Conservation (phyloP, 2,113 vertebrate genomes). For the Uropsilus gracilis region DNA sequence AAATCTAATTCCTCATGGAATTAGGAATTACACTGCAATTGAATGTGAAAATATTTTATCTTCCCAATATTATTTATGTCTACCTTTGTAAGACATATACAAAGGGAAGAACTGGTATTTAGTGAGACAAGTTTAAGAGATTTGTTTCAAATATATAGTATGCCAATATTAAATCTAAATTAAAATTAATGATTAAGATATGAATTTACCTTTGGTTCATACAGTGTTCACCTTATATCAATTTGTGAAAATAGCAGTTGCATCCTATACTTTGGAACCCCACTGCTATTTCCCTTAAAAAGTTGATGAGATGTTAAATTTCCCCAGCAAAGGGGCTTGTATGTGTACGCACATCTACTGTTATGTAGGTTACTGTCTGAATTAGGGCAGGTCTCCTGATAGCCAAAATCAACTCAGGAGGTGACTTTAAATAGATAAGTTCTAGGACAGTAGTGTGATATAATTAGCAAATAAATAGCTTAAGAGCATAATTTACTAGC, state of each 20-base stretch:
- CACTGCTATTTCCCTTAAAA: not conserved
- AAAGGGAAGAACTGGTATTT: not conserved
- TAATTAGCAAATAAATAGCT: slow-evolving; percentile 51
- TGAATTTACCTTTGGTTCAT: not conserved
- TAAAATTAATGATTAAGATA: slow-evolving; percentile 1
- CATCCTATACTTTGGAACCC: not conserved
- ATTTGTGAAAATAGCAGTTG: not conserved
- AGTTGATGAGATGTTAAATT: not conserved
- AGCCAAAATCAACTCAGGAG: slow-evolving; percentile 51
- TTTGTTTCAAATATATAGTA: not conserved
- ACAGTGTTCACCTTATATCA: not conserved
- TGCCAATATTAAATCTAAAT: not conserved
- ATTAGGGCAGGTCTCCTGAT: slow-evolving; percentile 61
- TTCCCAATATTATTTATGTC: not conserved
- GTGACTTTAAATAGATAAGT: slow-evolving; percentile 36
- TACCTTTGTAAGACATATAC: not conserved
- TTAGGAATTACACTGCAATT: not conserved
- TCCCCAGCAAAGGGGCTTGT: not conserved
- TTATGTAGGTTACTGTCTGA: not conserved
- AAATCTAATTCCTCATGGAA: too few species aligned
- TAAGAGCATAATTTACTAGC: slow-evolving; percentile 40
- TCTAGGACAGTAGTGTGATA: slow-evolving; percentile 49
- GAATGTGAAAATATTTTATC: not conserved
- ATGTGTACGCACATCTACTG: rapidly evolving
- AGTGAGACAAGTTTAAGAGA: not conserved